Evolutionary conservation across 1,140 invertebrate genomes (phyloP).

Genomic region (Hyphantria cunea): DNA sequence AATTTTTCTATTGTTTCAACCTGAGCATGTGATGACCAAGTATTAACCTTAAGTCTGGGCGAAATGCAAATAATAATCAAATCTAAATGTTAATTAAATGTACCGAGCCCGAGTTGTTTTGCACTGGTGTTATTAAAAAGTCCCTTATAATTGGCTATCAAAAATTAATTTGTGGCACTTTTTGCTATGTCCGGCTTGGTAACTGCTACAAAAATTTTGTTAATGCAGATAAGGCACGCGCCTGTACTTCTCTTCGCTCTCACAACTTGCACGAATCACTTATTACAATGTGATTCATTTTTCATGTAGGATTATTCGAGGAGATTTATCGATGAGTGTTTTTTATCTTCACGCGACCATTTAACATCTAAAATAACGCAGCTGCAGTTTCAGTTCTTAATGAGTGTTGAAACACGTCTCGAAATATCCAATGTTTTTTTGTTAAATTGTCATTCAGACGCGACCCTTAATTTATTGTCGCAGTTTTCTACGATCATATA

Average conservation of each 20-base stretch:
- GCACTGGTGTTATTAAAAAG: background rate
- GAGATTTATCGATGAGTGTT: conserved; percentile 22
- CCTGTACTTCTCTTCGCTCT: conserved; percentile 9
- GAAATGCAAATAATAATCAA: background rate
- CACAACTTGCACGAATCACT: conserved; percentile 22
- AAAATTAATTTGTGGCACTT: conserved; percentile 8
- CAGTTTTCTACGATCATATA: background rate
- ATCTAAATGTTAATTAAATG: conserved; percentile 5
- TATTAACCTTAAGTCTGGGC: no score
- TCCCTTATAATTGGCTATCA: conserved; percentile 3
- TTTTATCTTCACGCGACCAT: conserved; percentile 8
- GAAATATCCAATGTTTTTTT: conserved; percentile 25
- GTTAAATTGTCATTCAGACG: conserved; percentile 11
- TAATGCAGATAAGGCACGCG: conserved; percentile 25
- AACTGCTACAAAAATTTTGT: conserved; percentile 7
- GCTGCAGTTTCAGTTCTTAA: conserved; percentile 18
- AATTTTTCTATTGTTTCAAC: no score
- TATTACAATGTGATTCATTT: conserved; percentile 25
- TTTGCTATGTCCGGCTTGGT: conserved; percentile 5
- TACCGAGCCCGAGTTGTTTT: background rate
- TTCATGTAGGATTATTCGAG: conserved; percentile 19
- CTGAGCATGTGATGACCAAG: no score
- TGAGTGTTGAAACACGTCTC: conserved; percentile 22
- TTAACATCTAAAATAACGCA: conserved; percentile 30
- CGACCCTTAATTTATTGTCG: conserved; percentile 11